Base-by-base conservation (phyloP, 2,888 invertebrate species). In the Acrocyrtus sp. region DNA sequence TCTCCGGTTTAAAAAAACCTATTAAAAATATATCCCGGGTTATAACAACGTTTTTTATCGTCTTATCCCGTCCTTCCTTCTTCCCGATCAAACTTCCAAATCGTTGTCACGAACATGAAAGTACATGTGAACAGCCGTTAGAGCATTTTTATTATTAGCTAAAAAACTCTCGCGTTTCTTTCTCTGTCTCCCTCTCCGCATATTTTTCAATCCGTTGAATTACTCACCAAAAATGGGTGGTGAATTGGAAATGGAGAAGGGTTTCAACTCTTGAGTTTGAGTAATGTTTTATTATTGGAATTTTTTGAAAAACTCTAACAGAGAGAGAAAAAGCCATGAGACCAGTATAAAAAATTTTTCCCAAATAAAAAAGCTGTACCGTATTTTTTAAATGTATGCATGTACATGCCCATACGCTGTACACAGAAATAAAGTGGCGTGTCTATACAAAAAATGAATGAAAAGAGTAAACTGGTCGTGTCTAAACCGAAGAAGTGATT, bases 401-500 rank as follows among this genome's bases (percentile, higher is more conserved):
- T 58, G 47, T 58, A 47, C 45, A 57, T 58, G 47, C 27, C 24
- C n/a, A 22, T 10, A 24, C 12, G 21, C n/a, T n/a, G n/a, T n/a
- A n/a, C n/a, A n/a, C n/a, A n/a, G n/a, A n/a, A n/a, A n/a, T n/a
- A n/a, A n/a, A n/a, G n/a, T n/a, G n/a, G n/a, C n/a, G n/a, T n/a
- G n/a, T n/a, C n/a, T n/a, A n/a, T n/a, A n/a, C n/a, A n/a, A n/a
- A n/a, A n/a, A 47, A 58, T 41, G 41, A 53, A 24, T 51, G 62
- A 27, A 50, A 8, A 43, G 12, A 17, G 15, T 17, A n/a, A n/a
- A n/a, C n/a, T n/a, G n/a, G n/a, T n/a, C n/a, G n/a, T n/a, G n/a
- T n/a, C n/a, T n/a, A n/a, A 43, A 43, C 10, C 3, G 15, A 8
- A 26, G 22, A 27, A 58, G 65, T 45, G 66, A 68, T 68, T 68